phyloP scores from a whole-genome alignment of 2,113 vertebrate genomes.

The Ammospiza caudacuta region DNA sequence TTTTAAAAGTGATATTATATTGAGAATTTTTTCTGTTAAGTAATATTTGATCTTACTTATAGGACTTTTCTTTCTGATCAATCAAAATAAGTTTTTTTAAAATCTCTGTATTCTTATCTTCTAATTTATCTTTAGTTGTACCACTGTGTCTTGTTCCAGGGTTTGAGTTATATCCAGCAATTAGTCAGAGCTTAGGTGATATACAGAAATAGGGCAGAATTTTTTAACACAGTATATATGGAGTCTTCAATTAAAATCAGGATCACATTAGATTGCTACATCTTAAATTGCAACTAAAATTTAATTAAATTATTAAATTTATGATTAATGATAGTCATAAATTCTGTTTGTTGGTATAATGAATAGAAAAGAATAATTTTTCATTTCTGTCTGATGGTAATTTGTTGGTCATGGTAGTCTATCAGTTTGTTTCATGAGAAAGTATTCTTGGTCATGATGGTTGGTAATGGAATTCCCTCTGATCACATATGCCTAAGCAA shows the following conservation, averaged over 20 bases:
- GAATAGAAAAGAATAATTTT: neutral
- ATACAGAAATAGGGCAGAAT: neutral
- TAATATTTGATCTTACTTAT: neutral
- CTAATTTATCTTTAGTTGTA: neutral
- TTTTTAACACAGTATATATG: neutral
- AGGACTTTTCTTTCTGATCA: neutral
- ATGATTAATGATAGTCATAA: neutral
- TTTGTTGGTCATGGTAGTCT: neutral
- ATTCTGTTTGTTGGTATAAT: neutral
- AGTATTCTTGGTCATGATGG: neutral
- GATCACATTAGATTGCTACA: neutral
- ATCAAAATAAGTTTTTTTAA: neutral
- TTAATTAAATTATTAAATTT: neutral
- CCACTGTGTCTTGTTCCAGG: neutral
- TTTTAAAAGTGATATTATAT: neutral
- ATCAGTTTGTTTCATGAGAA: neutral
- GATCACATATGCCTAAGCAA: neutral
- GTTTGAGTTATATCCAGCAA: neutral
- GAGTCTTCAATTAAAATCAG: neutral
- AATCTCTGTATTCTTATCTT: neutral
- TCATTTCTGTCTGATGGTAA: neutral
- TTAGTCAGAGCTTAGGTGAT: neutral
- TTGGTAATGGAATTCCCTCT: neutral
- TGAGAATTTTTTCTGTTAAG: neutral
- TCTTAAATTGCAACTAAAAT: neutral